A percentile compares a stretch with the other conserved stretches of the same genome.
These are phyloP conservation scores for Pandemis cinnamomeana DNA, from an alignment of 2,888 invertebrate species.

Conservation along the genomic window DNA sequence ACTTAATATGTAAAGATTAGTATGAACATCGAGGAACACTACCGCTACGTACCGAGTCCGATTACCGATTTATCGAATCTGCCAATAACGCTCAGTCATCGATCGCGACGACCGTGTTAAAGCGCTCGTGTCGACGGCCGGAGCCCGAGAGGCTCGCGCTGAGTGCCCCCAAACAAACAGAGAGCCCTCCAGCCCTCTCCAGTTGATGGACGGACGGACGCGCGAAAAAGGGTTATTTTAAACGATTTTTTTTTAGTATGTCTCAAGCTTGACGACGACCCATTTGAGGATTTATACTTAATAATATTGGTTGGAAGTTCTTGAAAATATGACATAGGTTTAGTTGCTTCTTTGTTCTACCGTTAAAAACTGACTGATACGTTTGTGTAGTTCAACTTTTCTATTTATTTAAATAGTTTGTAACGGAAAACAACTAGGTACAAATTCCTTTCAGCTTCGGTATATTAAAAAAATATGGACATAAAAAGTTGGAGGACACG, in stretches of 20 bases:
- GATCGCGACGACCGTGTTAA: conserved; percentile 3
- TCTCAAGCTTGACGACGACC: not conserved
- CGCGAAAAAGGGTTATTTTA: conserved; percentile 48
- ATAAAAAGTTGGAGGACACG: not conserved
- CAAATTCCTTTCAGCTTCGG: too few relatives aligned
- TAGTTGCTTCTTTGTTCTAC: too few relatives aligned
- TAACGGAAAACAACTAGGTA: too few relatives aligned
- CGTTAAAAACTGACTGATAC: too few relatives aligned
- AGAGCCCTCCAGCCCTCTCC: conserved; percentile 51
- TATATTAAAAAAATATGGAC: too few relatives aligned
- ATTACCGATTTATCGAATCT: conserved; percentile 11
- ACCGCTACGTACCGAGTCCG: not conserved
- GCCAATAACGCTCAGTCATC: conserved; percentile 11
- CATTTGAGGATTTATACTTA: conserved; percentile 2
- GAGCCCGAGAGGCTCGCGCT: conserved; percentile 37
- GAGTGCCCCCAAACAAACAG: conserved; percentile 55
- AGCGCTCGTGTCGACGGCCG: conserved; percentile 30
- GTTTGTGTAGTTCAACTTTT: too few relatives aligned
- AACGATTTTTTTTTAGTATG: conserved; percentile 30
- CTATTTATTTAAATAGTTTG: too few relatives aligned
- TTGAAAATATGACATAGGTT: not conserved
- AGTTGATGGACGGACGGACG: conserved; percentile 53
- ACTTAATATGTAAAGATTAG: not conserved
- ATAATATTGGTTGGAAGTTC: not conserved
- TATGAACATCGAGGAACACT: not conserved